Base-by-base conservation (phyloP, 2,888 invertebrate species). In the Sericinus montela region DNA sequence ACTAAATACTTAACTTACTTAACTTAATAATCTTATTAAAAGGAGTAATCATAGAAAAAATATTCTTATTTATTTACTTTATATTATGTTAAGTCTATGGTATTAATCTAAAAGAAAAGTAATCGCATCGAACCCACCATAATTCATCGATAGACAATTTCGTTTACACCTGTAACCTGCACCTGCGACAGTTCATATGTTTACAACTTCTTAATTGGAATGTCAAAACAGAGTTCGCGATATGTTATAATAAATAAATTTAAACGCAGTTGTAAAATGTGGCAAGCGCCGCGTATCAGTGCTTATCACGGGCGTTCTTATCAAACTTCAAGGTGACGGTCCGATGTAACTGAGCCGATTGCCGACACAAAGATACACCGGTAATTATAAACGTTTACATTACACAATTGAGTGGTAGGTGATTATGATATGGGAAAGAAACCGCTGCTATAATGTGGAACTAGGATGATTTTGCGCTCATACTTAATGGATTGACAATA, bases 251-350 rank as follows among this genome's bases (percentile, higher is more conserved):
- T 53, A 51, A 51, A 52, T 50, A 59, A 43, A 53, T 42, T 55
- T 48, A 51, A 57, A 45, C 48, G 48, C 43, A 40, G 25, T 52
- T 48, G 42, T 50, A 37, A 35, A 56, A 53, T 62, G 63, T 60
- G 49, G 63, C 60, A 65, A 60, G 58, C 54, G 57, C 53, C 50
- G 10, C 45, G 54, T 69, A 71, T 74, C 72, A 68, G 57, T 56
- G 57, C 69, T 80, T 80, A 81, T 76, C 78, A 74, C 58, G n/a
- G 48, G 32, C 32, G 32, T 32, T 32, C 52, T 56, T 86, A 87
- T 87, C 87, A 81, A 60, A 45, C 71, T 69, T 78, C 87, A 87
- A 87, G 87, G 87, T 86, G 83, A 87, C 81, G 75, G 72, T 61
- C 64, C 76, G 71, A 74, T 80, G 81, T 77, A 78, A 74, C 72